Evolutionary conservation across 2,113 vertebrate species (phyloP).

Genomic region (Macroglossus sobrinus): DNA sequence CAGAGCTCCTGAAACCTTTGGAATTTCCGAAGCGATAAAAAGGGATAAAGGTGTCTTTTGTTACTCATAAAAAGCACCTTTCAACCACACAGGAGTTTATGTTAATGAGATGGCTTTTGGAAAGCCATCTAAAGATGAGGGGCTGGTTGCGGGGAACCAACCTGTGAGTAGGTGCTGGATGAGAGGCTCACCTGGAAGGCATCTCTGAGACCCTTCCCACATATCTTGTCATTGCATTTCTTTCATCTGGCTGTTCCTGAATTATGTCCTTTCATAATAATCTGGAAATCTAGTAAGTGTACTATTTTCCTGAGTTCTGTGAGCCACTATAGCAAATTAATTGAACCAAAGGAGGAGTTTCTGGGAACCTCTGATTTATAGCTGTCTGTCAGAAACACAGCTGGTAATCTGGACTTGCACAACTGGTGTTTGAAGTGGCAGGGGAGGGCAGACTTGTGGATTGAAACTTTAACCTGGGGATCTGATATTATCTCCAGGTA

Average conservation of each 20-base stretch:
- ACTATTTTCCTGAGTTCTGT: neutral
- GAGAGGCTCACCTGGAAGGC: neutral
- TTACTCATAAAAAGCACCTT: neutral
- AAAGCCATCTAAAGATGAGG: neutral
- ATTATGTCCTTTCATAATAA: neutral
- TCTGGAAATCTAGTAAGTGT: neutral
- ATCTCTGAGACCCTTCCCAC: neutral
- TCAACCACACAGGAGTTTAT: neutral
- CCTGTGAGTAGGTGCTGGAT: neutral
- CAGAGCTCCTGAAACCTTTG: neutral
- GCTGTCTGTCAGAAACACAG: neutral
- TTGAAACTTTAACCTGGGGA: neutral
- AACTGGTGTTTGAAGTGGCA: neutral
- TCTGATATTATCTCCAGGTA: neutral
- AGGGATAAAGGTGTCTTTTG: neutral
- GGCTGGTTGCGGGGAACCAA: neutral
- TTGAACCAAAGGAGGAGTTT: neutral
- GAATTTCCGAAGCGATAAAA: neutral
- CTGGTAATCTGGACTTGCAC: neutral
- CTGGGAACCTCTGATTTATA: neutral
- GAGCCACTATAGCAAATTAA: neutral
- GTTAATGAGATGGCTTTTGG: neutral
- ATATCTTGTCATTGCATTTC: neutral
- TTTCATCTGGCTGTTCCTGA: neutral
- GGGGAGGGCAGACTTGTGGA: neutral